Conservation (phyloP, 2,113 vertebrate species). For the Mungos mungo region DNA sequence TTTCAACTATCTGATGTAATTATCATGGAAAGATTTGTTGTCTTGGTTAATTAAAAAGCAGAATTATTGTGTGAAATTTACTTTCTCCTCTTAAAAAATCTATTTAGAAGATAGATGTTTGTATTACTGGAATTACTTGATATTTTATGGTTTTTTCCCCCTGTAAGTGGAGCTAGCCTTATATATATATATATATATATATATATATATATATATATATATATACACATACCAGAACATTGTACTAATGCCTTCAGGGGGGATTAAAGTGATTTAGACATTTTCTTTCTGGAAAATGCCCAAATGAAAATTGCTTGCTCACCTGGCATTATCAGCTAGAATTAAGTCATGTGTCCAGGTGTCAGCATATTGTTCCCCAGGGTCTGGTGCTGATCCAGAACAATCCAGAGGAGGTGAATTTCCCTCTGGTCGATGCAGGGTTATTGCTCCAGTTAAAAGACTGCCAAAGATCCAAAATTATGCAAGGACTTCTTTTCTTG, state of each 20-base stretch:
- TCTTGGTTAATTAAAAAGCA: conserved; percentile 55
- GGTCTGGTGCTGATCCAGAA: background rate
- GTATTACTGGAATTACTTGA: conserved; percentile 37
- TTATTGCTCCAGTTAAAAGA: background rate
- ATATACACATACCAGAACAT: background rate
- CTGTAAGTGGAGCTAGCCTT: background rate
- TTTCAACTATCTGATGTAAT: conserved; percentile 37
- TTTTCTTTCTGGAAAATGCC: conserved; percentile 60
- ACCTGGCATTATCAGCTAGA: background rate
- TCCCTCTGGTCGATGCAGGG: background rate
- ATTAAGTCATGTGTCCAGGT: conserved; percentile 29
- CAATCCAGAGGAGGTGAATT: background rate
- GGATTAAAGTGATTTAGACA: conserved; percentile 45
- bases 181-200: too few relatives aligned
- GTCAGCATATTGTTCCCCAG: background rate
- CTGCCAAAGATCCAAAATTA: background rate
- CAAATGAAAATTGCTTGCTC: conserved; percentile 61
- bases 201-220: too few relatives aligned
- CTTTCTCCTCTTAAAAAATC: conserved; percentile 20
- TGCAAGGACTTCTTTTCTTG: background rate
- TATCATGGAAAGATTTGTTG: conserved; percentile 32
- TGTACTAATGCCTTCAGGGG: background rate
- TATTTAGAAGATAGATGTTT: conserved; percentile 28
- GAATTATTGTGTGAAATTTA: conserved; percentile 51
- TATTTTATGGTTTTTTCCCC: background rate